These are phyloP conservation scores for Festucalex cinctus DNA, from an alignment of 2,113 vertebrate genomes.

Conservation along the genomic window DNA sequence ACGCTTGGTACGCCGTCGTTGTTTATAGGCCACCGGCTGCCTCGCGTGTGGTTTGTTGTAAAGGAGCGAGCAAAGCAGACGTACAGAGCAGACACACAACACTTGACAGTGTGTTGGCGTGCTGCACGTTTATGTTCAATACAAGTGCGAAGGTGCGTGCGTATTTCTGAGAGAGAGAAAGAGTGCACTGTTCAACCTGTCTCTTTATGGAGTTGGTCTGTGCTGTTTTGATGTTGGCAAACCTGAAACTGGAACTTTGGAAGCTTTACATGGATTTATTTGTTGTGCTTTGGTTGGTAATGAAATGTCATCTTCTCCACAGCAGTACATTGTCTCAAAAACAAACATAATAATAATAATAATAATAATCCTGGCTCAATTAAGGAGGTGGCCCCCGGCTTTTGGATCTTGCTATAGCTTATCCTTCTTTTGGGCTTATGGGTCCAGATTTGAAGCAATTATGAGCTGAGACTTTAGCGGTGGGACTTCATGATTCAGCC, in stretches of 20 bases:
- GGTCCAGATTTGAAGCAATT: slow-evolving; percentile 43
- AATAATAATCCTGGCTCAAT: slow-evolving; percentile 50
- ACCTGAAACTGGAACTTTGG: not conserved
- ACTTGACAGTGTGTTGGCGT: slow-evolving; percentile 3
- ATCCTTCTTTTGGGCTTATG: slow-evolving; percentile 50
- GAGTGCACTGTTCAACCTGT: slow-evolving; percentile 53
- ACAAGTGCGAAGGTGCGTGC: slow-evolving; percentile 2
- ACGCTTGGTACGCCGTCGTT: not conserved
- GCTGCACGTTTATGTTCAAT: slow-evolving; percentile 7
- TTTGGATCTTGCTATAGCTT: slow-evolving; percentile 41
- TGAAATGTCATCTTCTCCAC: not conserved
- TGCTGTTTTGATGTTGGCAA: not conserved
- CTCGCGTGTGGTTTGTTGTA: slow-evolving; percentile 50
- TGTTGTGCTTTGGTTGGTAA: slow-evolving; percentile 1
- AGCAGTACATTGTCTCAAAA: slow-evolving; percentile 5
- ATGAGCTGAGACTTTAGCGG: slow-evolving; percentile 26
- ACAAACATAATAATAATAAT: slow-evolving; percentile 4
- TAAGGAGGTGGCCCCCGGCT: slow-evolving; percentile 24
- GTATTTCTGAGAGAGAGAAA: not conserved
- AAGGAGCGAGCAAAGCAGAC: slow-evolving; percentile 47
- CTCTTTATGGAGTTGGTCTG: slow-evolving; percentile 6
- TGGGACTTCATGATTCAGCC: slow-evolving; percentile 24
- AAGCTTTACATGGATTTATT: not conserved
- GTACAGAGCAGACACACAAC: slow-evolving; percentile 2
- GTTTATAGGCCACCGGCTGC: not conserved